These are phyloP conservation scores for Gymnodraco acuticeps DNA, from an alignment of 2,797 vertebrate species.

Conservation along the genomic window DNA sequence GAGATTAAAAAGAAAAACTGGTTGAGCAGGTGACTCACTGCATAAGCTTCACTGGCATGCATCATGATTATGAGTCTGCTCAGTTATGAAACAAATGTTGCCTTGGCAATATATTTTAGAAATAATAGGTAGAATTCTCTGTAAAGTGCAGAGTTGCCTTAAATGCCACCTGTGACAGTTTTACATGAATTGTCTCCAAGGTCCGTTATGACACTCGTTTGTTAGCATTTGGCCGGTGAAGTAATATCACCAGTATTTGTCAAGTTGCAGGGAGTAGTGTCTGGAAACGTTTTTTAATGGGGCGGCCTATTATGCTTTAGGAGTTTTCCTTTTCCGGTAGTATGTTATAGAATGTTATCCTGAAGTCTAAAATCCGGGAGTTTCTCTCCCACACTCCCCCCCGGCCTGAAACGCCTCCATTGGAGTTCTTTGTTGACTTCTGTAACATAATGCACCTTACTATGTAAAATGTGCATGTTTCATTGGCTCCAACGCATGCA, in stretches of 20 bases:
- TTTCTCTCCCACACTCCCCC: too few species aligned
- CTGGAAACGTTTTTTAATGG: neutral
- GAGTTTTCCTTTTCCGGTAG: too few species aligned
- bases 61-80: neutral
- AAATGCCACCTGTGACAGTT: neutral
- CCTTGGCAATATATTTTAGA: neutral
- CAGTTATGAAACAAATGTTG: neutral
- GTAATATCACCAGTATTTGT: neutral
- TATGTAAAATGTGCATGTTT: too few species aligned
- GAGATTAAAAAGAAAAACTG: constrained; percentile 3
- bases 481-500: too few species aligned
- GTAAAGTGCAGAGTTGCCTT: neutral
- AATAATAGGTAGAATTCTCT: neutral
- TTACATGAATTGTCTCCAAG: neutral
- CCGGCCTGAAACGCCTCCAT: too few species aligned
- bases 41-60: constrained; percentile 7
- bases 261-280: neutral
- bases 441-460: too few species aligned
- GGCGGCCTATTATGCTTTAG: too few species aligned
- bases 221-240: neutral
- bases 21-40: constrained; percentile 19
- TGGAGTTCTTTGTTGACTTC: too few species aligned
- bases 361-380: too few species aligned
- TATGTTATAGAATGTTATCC: too few species aligned
- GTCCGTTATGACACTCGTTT: neutral